Evolutionary conservation across 2,113 vertebrate genomes (phyloP).

Genomic region (Haliaeetus leucogaster): DNA sequence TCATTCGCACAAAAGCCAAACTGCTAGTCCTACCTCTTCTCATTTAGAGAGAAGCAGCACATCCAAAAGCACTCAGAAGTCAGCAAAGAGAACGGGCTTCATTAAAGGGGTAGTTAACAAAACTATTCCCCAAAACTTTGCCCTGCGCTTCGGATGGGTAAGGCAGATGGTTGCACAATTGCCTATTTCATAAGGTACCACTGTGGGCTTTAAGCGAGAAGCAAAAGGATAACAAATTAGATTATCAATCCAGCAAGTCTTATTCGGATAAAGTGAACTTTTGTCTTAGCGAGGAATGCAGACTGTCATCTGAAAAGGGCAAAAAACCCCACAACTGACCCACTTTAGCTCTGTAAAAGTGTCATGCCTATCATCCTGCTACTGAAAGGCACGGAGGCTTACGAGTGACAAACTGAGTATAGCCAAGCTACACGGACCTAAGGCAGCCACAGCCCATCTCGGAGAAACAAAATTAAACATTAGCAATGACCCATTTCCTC

Average conservation of each 20-base stretch:
- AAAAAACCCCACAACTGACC: not conserved
- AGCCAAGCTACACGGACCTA: rapidly evolving
- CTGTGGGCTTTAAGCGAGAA: not conserved
- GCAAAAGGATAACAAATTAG: not conserved
- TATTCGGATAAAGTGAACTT: not conserved
- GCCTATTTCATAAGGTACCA: not conserved
- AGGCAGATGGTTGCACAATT: not conserved
- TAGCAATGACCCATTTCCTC: conserved; percentile 1
- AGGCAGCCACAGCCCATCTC: not conserved
- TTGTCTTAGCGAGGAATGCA: not conserved
- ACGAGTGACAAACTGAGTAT: rapidly evolving
- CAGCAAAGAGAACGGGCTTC: not conserved
- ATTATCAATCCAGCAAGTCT: not conserved
- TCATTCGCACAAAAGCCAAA: not conserved
- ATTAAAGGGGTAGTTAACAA: not conserved
- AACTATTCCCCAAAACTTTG: not conserved
- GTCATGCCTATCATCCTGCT: not conserved
- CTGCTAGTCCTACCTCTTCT: not conserved
- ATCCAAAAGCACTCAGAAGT: not conserved
- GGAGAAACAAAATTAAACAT: not conserved
- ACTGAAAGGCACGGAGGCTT: not conserved
- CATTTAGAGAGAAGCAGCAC: not conserved
- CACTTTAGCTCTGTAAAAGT: not conserved
- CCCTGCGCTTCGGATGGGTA: not conserved
- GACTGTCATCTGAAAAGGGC: not conserved